Base-by-base conservation (phyloP, 2,797 vertebrate species). In the Semotilus atromaculatus region DNA sequence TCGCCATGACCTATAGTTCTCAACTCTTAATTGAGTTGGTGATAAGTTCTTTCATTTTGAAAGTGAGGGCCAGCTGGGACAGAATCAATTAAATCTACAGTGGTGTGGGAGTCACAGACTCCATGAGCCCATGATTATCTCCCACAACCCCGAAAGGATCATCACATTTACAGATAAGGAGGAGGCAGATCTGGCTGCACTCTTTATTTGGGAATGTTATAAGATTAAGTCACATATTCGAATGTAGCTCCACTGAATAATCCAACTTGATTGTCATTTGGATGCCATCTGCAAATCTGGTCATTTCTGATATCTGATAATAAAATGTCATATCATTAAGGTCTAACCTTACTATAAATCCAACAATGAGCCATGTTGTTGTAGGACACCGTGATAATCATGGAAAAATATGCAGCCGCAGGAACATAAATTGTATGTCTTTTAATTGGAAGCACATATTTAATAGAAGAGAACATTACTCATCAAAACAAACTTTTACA, bases 71-170 rank as follows among this genome's bases (percentile, higher is more conserved):
- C 81, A 70, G 51, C 43, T 71, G 86, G 88, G 86, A 87, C 88
- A 78, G 23, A 82, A 67, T 84, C 80, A 88, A 88, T 91, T 88
- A 85, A 48, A 85, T 77, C 74, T 55, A 67, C n/a, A 55, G 79
- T 19, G 74, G 38, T 83, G n/a, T 86, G 79, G 84, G 73, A 84
- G 64, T 72, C 36, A 51, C 83, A 86, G 51, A 88, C 64, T 71
- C 73, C 60, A 79, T 53, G 75, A 66, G 71, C 70, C 51, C 84
- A 72, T 71, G 83, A 86, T 68, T 62, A 67, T 58, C 85, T 79
- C 36, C 60, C 77, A n/a, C 67, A 38, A 40, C 73, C 80, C 76
- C 7, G 2, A 51, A 77, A 77, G 16, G n/a, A 77, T 77, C 36
- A 43, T 62, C 55, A 62, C 36, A 77, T 29, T 62, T 26, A 77